Conservation (phyloP, 2,888 invertebrate species). For the Ditula angustiorana region DNA sequence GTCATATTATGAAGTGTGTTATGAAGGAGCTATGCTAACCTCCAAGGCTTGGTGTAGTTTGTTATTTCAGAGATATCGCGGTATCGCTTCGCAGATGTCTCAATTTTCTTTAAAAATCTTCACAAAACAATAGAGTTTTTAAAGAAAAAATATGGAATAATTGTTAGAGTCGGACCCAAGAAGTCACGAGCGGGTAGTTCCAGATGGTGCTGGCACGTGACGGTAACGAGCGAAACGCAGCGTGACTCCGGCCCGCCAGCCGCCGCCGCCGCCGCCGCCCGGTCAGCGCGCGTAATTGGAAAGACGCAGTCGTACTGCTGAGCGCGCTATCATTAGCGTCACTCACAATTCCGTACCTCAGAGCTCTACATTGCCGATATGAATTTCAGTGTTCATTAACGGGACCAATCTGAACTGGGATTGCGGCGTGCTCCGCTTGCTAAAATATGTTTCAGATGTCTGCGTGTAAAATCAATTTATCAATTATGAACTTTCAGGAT, state of each 20-base stretch:
- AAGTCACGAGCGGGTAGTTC: constrained; percentile 65
- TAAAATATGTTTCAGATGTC: not conserved
- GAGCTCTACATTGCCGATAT: constrained; percentile 46
- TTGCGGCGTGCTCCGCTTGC: constrained; percentile 10
- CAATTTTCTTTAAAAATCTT: not conserved
- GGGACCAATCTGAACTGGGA: constrained; percentile 9
- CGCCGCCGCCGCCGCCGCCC: constrained; percentile 45
- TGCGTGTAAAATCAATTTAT: not conserved
- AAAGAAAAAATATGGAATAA: constrained; percentile 19
- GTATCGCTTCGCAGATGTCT: no score
- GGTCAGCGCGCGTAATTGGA: constrained; percentile 71
- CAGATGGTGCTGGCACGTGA: constrained; percentile 78
- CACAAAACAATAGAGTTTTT: constrained; percentile 5
- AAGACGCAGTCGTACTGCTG: constrained; percentile 67
- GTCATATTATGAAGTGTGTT: no score
- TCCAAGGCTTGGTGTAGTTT: no score
- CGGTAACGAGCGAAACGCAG: constrained; percentile 78
- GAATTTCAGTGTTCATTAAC: constrained; percentile 39
- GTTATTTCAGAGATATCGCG: no score
- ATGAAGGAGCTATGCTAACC: no score
- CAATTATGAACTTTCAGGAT: not conserved
- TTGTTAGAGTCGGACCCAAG: constrained; percentile 54
- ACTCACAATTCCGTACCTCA: constrained; percentile 73
- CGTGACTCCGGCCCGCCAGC: constrained; percentile 64
- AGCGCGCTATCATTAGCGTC: constrained; percentile 82